A percentile compares a stretch with the other conserved stretches of the same genome.
These are phyloP conservation scores for Papilio demoleus DNA, from an alignment of 2,888 invertebrate species.

Conservation along the genomic window DNA sequence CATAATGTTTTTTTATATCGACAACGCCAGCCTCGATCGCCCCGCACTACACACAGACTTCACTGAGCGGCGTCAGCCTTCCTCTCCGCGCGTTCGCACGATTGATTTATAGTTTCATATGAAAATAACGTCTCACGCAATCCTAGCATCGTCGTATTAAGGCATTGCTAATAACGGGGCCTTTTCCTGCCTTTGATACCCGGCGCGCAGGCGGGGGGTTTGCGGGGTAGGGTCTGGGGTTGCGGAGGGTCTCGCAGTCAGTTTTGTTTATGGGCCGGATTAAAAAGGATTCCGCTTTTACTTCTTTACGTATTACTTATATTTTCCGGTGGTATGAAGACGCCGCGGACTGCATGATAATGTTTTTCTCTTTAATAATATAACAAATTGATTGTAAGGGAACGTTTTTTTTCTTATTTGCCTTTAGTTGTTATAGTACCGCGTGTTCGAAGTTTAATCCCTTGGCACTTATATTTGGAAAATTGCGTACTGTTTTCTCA, in stretches of 20 bases:
- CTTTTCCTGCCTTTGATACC: constrained; percentile 58
- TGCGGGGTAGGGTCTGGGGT: not conserved
- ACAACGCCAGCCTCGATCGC: not conserved
- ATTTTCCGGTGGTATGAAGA: constrained; percentile 37
- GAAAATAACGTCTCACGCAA: constrained; percentile 60
- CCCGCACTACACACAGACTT: constrained; percentile 31
- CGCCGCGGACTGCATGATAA: constrained; percentile 7
- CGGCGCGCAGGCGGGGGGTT: not conserved
- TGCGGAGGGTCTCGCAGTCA: constrained; percentile 44
- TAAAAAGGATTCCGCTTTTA: constrained; percentile 62
- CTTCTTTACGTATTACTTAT: constrained; percentile 43
- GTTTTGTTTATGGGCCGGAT: constrained; percentile 71
- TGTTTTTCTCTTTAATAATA: constrained; percentile 31
- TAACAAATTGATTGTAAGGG: constrained; percentile 24
- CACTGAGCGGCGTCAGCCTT: constrained; percentile 53
- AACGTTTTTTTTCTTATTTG: constrained; percentile 23
- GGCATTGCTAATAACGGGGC: constrained; percentile 52
- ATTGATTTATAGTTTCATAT: constrained; percentile 70
- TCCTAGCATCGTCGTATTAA: constrained; percentile 57
- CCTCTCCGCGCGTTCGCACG: constrained; percentile 48
- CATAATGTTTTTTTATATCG: no score
- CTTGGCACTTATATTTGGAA: not conserved
- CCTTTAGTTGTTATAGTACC: constrained; percentile 4
- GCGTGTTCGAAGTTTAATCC: not conserved
- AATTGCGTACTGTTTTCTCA: not conserved